Evolutionary conservation across 2,113 vertebrate genomes (phyloP).

Genomic region (Mastomys coucha): DNA sequence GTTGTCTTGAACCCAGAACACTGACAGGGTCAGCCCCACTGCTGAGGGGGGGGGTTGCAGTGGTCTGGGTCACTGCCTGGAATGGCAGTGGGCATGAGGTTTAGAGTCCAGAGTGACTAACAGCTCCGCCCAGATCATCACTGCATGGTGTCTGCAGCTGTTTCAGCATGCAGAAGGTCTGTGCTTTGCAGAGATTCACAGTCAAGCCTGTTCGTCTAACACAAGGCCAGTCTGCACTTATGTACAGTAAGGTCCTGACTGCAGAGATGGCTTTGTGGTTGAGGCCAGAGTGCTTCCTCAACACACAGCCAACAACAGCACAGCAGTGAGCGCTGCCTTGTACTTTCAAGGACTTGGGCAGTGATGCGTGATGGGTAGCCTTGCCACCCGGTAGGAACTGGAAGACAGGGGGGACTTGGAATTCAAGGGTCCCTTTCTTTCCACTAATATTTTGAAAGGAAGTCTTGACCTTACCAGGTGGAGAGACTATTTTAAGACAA

Average conservation of each 20-base stretch:
- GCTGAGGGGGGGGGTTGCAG: not conserved
- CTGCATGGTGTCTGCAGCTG: not conserved
- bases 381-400: not conserved
- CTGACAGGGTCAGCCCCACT: fast-evolving
- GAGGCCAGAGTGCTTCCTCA: not conserved
- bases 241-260: not conserved
- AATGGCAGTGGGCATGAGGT: fast-evolving
- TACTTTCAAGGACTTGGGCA: not conserved
- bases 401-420: too few species aligned
- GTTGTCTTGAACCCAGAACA: not conserved
- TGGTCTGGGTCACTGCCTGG: not conserved
- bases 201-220: not conserved
- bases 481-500: slow-evolving; percentile 5
- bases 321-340: not conserved
- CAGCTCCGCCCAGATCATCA: not conserved
- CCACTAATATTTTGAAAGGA: slow-evolving; percentile 19
- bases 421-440: not conserved
- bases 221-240: not conserved
- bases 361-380: not conserved
- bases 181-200: slow-evolving; percentile 5
- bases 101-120: not conserved
- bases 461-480: not conserved
- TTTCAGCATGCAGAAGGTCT: slow-evolving; percentile 32
- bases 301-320: not conserved
- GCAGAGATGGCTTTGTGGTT: not conserved